phyloP scores from a whole-genome alignment of 2,888 invertebrate genomes.

The Drosophila ustulata region DNA sequence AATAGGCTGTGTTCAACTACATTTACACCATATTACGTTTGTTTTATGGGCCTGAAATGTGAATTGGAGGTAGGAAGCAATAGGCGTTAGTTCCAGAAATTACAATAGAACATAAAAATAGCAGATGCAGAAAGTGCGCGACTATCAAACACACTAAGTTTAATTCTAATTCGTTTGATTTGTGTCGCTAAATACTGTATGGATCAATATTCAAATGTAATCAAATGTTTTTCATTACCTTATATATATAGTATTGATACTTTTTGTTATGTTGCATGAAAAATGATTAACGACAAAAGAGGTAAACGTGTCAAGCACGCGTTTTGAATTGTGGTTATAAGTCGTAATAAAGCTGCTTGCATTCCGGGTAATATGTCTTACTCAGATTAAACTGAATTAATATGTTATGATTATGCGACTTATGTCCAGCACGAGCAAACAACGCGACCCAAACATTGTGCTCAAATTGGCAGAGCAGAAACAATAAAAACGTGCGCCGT shows the following conservation, averaged over 20 bases:
- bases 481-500: constrained; percentile 44
- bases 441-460: neutral
- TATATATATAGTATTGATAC: too few relatives aligned
- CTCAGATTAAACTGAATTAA: neutral
- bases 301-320: neutral
- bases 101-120: neutral
- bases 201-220: too few relatives aligned
- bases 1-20: neutral
- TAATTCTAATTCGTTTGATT: too few relatives aligned
- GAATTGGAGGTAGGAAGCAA: neutral
- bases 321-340: neutral
- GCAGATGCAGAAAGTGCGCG: neutral
- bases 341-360: too few relatives aligned
- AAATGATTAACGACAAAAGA: neutral
- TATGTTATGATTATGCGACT: neutral
- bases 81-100: neutral
- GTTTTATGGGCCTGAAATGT: neutral
- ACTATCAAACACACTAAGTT: neutral
- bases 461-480: constrained; percentile 40
- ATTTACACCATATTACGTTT: neutral
- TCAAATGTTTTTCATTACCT: too few relatives aligned
- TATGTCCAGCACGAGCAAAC: constrained; percentile 20
- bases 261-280: neutral
- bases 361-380: neutral
- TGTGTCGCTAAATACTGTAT: too few relatives aligned